Evolutionary conservation across 2,888 invertebrate genomes (phyloP).

Genomic region (Acrobasis consociella): DNA sequence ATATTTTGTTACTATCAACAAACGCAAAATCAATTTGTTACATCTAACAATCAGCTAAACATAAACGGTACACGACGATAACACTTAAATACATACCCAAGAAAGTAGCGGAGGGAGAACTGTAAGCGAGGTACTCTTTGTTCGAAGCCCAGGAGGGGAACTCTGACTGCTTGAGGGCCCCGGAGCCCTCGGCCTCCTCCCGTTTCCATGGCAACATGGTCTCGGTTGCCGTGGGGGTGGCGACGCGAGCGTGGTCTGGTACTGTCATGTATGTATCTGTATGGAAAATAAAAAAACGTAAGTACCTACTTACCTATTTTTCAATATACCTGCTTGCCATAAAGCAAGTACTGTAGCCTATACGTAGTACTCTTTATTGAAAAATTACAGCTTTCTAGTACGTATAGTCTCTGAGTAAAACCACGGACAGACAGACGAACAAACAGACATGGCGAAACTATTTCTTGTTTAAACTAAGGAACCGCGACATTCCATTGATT

Average conservation of each 20-base stretch:
- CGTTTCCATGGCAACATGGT: conserved; percentile 97
- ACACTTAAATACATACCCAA: conserved; percentile 84
- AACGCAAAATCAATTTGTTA: neutral
- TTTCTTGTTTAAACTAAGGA: too few relatives aligned
- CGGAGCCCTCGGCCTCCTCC: conserved; percentile 87
- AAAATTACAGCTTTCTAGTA: too few relatives aligned
- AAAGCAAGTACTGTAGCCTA: too few relatives aligned
- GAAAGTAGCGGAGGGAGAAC: conserved; percentile 95
- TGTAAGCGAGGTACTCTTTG: conserved; percentile 95
- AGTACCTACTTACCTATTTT: too few relatives aligned
- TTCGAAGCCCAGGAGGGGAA: conserved; percentile 98
- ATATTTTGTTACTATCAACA: neutral
- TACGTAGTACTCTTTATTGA: too few relatives aligned
- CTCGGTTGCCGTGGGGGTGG: conserved; percentile 94
- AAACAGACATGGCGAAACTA: too few relatives aligned
- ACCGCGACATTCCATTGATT: too few relatives aligned
- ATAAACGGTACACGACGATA: neutral
- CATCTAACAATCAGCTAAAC: neutral
- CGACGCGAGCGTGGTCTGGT: conserved; percentile 88
- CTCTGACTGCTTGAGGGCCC: conserved; percentile 90
- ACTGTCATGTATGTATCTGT: conserved; percentile 75
- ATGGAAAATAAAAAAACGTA: too few relatives aligned
- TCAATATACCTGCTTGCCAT: too few relatives aligned
- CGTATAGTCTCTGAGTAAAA: too few relatives aligned
- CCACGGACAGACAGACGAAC: too few relatives aligned